Conservation (phyloP, 2,888 invertebrate genomes). For the Epinotia brunnichana region DNA sequence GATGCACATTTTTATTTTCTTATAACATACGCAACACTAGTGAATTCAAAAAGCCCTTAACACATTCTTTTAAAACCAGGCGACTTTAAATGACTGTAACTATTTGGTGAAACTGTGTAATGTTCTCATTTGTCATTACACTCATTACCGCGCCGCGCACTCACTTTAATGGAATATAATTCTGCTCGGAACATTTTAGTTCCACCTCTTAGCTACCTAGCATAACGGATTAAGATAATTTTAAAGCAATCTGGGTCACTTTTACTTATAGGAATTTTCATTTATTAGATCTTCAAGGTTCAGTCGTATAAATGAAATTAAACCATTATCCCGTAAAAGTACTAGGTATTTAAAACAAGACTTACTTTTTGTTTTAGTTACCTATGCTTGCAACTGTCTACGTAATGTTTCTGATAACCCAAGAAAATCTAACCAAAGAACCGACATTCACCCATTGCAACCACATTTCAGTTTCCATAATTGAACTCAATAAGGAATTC, state of each 20-base stretch:
- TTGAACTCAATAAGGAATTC: slow-evolving; percentile 55
- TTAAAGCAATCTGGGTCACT: slow-evolving; percentile 6
- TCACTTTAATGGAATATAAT: slow-evolving; percentile 40
- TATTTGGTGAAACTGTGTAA: slow-evolving; percentile 18
- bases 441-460: background rate
- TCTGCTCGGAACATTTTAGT: background rate
- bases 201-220: slow-evolving; percentile 13
- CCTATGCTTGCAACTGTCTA: background rate
- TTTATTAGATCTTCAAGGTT: background rate
- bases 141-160: no score
- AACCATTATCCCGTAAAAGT: background rate
- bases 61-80: slow-evolving; percentile 25
- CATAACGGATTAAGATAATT: slow-evolving; percentile 9
- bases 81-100: slow-evolving; percentile 18
- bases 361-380: no score
- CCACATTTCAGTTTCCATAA: slow-evolving; percentile 50
- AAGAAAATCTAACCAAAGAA: background rate
- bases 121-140: slow-evolving; percentile 31
- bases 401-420: background rate
- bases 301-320: background rate
- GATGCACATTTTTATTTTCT: no score
- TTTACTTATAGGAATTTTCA: slow-evolving; percentile 10
- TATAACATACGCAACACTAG: background rate
- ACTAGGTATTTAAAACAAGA: no score
- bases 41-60: slow-evolving; percentile 27